A percentile compares a stretch with the other conserved stretches of the same genome.
Evolutionary conservation across 2,797 vertebrate genomes (phyloP).

Genomic region (Neoniphon sammara): DNA sequence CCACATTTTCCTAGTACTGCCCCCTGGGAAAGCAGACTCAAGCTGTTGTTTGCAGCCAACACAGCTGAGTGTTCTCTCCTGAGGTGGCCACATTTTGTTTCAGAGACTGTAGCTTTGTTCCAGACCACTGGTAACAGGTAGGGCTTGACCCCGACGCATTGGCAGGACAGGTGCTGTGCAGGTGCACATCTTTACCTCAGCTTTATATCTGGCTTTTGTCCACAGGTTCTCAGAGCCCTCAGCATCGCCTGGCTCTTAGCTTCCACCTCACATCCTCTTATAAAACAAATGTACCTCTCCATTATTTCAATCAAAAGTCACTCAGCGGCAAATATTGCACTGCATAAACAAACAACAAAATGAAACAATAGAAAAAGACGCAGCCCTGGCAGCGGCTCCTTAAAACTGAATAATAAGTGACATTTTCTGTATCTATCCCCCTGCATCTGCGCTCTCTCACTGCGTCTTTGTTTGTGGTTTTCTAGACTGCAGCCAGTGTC

Average conservation of each 20-base stretch:
- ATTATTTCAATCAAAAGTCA: conserved; percentile 49
- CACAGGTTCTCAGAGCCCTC: conserved; percentile 24
- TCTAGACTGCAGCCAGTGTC: conserved; percentile 74
- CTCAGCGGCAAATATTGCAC: conserved; percentile 37
- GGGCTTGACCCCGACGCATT: conserved; percentile 48
- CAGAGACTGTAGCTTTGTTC: conserved; percentile 68
- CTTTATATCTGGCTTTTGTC: conserved; percentile 53
- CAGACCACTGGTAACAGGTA: conserved; percentile 55
- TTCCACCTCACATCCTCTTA: neutral
- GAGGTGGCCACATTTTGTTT: conserved; percentile 71
- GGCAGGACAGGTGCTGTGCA: conserved; percentile 68
- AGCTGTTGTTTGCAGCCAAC: conserved; percentile 70
- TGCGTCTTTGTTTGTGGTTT: conserved; percentile 79
- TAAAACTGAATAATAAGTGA: conserved; percentile 60
- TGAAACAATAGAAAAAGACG: conserved; percentile 27
- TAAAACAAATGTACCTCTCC: conserved; percentile 34
- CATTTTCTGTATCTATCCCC: conserved; percentile 73
- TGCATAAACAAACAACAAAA: conserved; percentile 43
- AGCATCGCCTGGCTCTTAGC: neutral
- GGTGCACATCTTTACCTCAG: conserved; percentile 65
- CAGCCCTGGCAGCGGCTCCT: conserved; percentile 14
- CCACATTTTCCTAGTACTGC: conserved; percentile 33
- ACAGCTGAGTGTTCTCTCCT: conserved; percentile 63
- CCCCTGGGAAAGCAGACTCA: conserved; percentile 57
- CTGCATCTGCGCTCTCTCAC: conserved; percentile 67